A percentile compares a stretch with the other conserved stretches of the same genome.
These are phyloP conservation scores for Molossus molossus DNA, from an alignment of 2,797 vertebrate genomes.

Conservation along the genomic window DNA sequence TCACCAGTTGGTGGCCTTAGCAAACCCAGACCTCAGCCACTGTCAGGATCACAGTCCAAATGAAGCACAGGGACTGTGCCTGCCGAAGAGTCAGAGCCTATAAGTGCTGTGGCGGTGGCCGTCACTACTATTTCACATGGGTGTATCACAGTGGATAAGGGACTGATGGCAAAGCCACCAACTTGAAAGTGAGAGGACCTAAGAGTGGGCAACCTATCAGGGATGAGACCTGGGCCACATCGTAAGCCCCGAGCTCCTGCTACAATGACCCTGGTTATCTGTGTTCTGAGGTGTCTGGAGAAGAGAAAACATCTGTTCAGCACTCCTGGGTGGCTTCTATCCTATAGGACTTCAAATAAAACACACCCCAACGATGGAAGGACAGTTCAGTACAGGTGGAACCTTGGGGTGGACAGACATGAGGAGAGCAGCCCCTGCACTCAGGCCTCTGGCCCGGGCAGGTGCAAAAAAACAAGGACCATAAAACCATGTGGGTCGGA, in stretches of 20 bases:
- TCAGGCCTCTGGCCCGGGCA: neutral
- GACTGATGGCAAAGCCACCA: neutral
- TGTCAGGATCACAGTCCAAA: rapidly evolving
- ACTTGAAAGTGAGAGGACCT: no score
- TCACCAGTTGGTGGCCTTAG: neutral
- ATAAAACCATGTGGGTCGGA: rapidly evolving
- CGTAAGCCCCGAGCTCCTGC: no score
- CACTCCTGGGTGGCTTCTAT: neutral
- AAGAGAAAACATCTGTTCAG: no score
- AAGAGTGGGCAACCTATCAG: neutral
- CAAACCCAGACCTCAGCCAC: neutral
- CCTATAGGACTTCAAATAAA: neutral
- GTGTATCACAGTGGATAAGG: neutral
- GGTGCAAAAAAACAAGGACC: neutral
- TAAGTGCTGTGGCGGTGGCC: no score
- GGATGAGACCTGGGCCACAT: no score
- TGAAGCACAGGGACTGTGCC: neutral
- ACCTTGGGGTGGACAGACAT: neutral
- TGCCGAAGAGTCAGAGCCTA: rapidly evolving
- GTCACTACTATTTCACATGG: rapidly evolving
- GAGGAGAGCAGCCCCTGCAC: neutral
- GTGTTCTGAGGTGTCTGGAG: neutral
- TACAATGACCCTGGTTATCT: neutral
- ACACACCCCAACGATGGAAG: neutral
- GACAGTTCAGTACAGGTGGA: neutral